These are phyloP conservation scores for Chloroceryle inda DNA, from an alignment of 2,797 vertebrate species.

Conservation along the genomic window DNA sequence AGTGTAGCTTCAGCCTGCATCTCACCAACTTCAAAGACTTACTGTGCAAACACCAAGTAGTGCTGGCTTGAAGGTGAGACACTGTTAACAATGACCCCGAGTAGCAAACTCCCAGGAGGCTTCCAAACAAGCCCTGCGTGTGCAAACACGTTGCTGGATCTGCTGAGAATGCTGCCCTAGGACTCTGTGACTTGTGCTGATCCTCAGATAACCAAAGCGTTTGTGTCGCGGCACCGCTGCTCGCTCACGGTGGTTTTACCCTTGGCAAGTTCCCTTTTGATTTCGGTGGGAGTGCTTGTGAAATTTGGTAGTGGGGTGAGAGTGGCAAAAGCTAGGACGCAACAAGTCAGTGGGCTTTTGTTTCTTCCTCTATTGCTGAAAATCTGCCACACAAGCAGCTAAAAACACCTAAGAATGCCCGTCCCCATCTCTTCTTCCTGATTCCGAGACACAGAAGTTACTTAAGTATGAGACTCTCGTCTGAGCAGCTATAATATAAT, in stretches of 20 bases:
- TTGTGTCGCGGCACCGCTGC: not conserved
- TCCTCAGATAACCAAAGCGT: not conserved
- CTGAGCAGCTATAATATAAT: not conserved
- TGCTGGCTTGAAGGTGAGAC: not conserved
- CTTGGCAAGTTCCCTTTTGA: not conserved
- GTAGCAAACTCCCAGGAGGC: not conserved
- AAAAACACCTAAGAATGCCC: not conserved
- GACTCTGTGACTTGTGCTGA: not conserved
- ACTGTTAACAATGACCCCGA: accelerated
- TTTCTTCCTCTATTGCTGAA: not conserved
- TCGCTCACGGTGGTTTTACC: not conserved
- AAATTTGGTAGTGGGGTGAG: not conserved
- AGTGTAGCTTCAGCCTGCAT: not conserved
- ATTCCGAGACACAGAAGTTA: not conserved
- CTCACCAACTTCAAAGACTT: not conserved
- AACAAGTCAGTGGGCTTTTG: not conserved
- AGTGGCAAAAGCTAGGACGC: not conserved
- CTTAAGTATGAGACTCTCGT: not conserved
- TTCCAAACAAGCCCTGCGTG: not conserved
- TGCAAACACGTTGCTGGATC: not conserved
- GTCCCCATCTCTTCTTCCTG: not conserved
- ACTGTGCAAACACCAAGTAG: not conserved
- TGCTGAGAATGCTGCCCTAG: not conserved
- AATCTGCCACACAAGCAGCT: not conserved
- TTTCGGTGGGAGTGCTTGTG: not conserved